phyloP scores from a whole-genome alignment of 2,797 vertebrate species.

The Macrochelys suwanniensis region DNA sequence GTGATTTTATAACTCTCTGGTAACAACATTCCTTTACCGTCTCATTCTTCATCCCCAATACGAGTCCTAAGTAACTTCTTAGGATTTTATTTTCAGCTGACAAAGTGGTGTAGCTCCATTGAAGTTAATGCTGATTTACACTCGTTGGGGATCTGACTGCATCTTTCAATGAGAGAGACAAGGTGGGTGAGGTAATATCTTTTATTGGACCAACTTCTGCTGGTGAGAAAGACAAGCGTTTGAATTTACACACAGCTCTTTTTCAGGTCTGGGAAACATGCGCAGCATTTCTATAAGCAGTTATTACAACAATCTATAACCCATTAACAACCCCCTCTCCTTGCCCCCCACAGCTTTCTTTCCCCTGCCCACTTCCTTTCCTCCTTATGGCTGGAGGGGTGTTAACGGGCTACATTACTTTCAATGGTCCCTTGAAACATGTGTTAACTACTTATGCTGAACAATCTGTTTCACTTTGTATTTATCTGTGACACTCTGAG shows the following conservation, averaged over 20 bases:
- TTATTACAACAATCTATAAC: no score
- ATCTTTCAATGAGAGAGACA: background rate
- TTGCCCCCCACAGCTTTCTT: no score
- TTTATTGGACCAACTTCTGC: background rate
- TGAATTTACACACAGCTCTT: background rate
- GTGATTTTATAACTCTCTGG: background rate
- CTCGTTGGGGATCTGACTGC: background rate
- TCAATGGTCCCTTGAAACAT: no score
- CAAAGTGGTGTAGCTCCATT: background rate
- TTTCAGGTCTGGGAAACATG: no score
- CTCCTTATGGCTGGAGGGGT: no score
- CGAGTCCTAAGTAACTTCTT: background rate
- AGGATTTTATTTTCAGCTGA: background rate
- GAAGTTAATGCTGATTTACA: background rate
- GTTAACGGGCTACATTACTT: no score
- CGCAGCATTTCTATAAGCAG: no score
- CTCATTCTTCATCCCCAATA: background rate
- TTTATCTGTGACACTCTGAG: no score
- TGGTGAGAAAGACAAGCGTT: background rate
- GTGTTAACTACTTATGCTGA: no score
- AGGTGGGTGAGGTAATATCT: background rate
- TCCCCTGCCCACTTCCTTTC: no score
- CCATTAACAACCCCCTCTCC: no score
- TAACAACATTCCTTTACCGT: background rate
- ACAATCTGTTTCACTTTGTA: no score